Evolutionary conservation across 2,113 vertebrate species (phyloP), one percentile per base, ranked within the genome.

Genomic region (Pterophyllum scalare): DNA sequence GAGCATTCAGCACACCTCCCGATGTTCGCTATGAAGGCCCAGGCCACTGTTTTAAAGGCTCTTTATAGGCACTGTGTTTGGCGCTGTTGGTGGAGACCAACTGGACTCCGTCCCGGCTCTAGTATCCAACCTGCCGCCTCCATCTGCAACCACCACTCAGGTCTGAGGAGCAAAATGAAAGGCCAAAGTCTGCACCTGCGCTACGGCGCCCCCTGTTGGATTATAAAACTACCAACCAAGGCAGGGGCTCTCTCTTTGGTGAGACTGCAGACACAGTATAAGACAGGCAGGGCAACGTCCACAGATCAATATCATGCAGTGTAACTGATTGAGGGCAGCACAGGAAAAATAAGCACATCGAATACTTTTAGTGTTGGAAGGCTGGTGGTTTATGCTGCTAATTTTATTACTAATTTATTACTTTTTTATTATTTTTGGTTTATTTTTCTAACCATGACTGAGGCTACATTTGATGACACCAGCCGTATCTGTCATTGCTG

Each of bases 191-290:
- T 79, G 75, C 20, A 6, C 7, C 56, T 80, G 59, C 62, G 2
- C 72, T 77, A n/a, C 65, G 54, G 56, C 49, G 81, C 79, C 81
- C 65, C 62, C 91, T 89, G 76, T 61, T 75, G 85, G 70, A 17
- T 3, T 5, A 12, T 1, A 9, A 5, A 1, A 17, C 14, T 22
- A 59, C 20, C 22, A 62, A n/a, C 62, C 26, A 2, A 26, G 24
- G 4, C 8, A 46, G 43, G 43, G 11, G 3, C 40, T 43, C 40
- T 40, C 11, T 8, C 40, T 43, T 13, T 13, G 40, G 14, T 43
- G 40, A 43, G 11, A 43, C 11, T 3, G 40, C 40, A 43, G 40
- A 43, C 12, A 13, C 40, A 43, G 11, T 13, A 5, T 13, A 14
- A 43, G 40, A 5, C 11, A 43, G 40, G 1, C 40, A 13, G 13